Evolutionary conservation across 2,888 invertebrate genomes (phyloP).

Genomic region (Scaptomyza cyrtandrae): DNA sequence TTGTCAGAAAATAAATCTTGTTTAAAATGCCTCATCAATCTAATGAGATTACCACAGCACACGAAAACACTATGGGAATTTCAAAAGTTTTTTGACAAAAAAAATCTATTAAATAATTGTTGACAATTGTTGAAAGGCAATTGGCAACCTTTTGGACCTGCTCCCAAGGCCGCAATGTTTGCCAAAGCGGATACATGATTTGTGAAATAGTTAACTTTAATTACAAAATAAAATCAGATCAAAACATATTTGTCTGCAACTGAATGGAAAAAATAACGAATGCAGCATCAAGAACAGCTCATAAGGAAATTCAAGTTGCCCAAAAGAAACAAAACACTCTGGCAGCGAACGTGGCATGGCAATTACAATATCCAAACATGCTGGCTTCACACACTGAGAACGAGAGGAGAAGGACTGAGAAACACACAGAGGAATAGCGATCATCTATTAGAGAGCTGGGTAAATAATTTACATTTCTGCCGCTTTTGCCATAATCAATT

Average conservation of each 20-base stretch:
- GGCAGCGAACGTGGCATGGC: constrained; percentile 56
- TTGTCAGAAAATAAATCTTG: constrained; percentile 31
- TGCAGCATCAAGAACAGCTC: neutral
- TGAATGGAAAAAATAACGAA: neutral
- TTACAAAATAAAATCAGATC: constrained; percentile 46
- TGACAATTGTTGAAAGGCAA: neutral
- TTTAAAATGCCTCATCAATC: constrained; percentile 30
- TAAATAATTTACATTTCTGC: constrained; percentile 76
- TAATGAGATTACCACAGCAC: neutral
- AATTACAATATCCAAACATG: constrained; percentile 16
- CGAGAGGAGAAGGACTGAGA: neutral
- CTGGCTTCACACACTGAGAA: neutral
- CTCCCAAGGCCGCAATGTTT: constrained; percentile 18
- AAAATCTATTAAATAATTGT: neutral
- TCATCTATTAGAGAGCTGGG: constrained; percentile 52
- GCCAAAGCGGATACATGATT: constrained; percentile 8
- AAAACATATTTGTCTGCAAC: constrained; percentile 33
- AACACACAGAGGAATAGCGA: neutral
- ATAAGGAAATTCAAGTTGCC: constrained; percentile 54
- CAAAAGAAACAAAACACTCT: constrained; percentile 53
- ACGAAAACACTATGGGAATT: too few species aligned
- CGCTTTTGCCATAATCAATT: constrained; percentile 81
- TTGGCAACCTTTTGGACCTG: constrained; percentile 12
- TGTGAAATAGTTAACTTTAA: constrained; percentile 41
- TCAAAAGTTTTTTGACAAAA: neutral